Percentiles rank a stretch among this genome's conserved stretches.
These are phyloP conservation scores for Nymphalis io DNA, from an alignment of 1,140 invertebrate species.

Conservation along the genomic window DNA sequence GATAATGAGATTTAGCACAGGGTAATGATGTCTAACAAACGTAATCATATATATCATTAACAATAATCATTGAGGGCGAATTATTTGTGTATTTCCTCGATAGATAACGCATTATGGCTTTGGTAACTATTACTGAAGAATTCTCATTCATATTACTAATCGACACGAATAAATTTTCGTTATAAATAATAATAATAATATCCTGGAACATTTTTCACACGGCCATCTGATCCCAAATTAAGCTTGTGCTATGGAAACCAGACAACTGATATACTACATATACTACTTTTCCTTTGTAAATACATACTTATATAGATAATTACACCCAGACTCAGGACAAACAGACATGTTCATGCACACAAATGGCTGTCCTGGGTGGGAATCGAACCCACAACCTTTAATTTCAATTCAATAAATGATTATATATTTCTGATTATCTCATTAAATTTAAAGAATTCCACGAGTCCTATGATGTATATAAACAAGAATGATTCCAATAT, in stretches of 20 bases:
- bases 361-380: too few species aligned
- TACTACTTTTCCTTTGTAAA: too few species aligned
- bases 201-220: too few species aligned
- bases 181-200: not conserved
- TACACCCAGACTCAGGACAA: too few species aligned
- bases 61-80: slow-evolving; percentile 49
- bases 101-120: slow-evolving; percentile 42
- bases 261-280: too few species aligned
- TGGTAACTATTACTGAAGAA: slow-evolving; percentile 15
- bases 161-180: not conserved
- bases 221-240: too few species aligned
- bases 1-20: slow-evolving; percentile 29
- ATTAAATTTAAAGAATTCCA: not conserved
- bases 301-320: too few species aligned
- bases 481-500: slow-evolving; percentile 30
- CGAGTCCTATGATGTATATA: slow-evolving; percentile 10
- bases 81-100: slow-evolving; percentile 56
- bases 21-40: slow-evolving; percentile 44
- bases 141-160: slow-evolving; percentile 20
- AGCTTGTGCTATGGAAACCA: too few species aligned
- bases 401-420: too few species aligned
- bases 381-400: too few species aligned
- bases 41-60: slow-evolving; percentile 30
- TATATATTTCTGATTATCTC: not conserved
- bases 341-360: too few species aligned